Percentiles rank a stretch among this genome's conserved stretches.
Conservation (phyloP, 1,140 invertebrate species). For the Proctacanthus coquilletti region DNA sequence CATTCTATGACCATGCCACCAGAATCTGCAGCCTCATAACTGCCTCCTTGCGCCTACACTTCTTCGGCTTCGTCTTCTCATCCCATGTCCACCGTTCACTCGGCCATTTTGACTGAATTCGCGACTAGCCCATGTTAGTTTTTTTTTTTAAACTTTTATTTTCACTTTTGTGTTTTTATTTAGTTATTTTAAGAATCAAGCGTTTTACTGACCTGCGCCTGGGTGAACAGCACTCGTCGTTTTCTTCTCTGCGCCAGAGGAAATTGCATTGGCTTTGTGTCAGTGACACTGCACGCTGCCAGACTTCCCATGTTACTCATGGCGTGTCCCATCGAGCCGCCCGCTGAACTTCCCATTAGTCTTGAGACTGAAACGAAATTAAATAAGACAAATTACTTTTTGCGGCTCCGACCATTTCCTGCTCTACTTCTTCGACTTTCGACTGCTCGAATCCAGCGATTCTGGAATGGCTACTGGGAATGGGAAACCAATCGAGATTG, state of each 20-base stretch:
- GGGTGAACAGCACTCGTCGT: constrained; percentile 92
- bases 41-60: too few species aligned
- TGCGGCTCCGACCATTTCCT: too few species aligned
- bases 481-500: too few species aligned
- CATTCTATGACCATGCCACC: too few species aligned
- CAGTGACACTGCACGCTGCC: constrained; percentile 57
- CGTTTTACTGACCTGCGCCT: constrained; percentile 61
- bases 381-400: too few species aligned
- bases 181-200: not conserved
- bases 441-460: too few species aligned
- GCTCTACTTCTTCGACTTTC: too few species aligned
- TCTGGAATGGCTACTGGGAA: too few species aligned
- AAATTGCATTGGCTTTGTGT: constrained; percentile 81
- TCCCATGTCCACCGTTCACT: too few species aligned
- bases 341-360: constrained; percentile 67
- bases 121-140: constrained; percentile 5
- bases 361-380: constrained; percentile 58
- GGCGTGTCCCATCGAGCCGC: constrained; percentile 67
- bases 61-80: too few species aligned
- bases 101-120: too few species aligned
- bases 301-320: constrained; percentile 69
- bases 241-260: constrained; percentile 82
- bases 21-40: too few species aligned
- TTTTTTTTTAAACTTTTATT: constrained; percentile 4
- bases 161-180: not conserved